Evolutionary conservation across 2,113 vertebrate species (phyloP), one percentile per base, ranked within the genome.

Genomic region (Hydropotes inermis): DNA sequence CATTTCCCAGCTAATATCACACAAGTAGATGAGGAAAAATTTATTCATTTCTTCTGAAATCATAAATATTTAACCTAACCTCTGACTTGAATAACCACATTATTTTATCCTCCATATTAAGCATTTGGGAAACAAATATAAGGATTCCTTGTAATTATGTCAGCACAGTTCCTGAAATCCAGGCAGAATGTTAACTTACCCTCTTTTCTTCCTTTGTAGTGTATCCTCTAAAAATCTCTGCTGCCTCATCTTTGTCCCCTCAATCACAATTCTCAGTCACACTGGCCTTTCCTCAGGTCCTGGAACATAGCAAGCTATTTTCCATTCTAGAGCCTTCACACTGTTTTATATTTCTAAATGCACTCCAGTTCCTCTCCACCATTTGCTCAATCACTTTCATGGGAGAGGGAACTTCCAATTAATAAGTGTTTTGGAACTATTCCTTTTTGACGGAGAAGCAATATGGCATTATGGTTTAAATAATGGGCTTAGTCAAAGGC

Each of bases 31-130:
- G 33, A 13, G 14, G 3, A 4, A 39, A 60, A 54, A n/a, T 39
- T 27, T 33, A 86, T 64, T 43, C 1, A 64, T 64, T 79, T 5
- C 15, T 98, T 93, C 43, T 52, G 67, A 94, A 90, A 95, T 64
- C 9, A 6, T 60, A 95, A 78, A 91, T 30, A 7, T 60, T 45
- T 30, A 55, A 84, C 10, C 4, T 58, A 6, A 58, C 7, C 39
- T 84, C 17, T 45, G 3, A 60, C 61, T 78, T 94, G 58, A 28
- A 43, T 43, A 67, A 55, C 13, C 3, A 76, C 47, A 43, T 33
- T 81, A 76, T 58, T 96, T 93, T 84, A 55, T 47, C 55, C 28
- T 82, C 43, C 27, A 57, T 43, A 54, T 3, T 47, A 39, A 12
- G 61, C 14, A 89, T 33, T 47, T 83, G 39, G 28, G 45, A 93